Conservation (phyloP, 2,113 vertebrate genomes). For the Periophthalmodon schlosseri region DNA sequence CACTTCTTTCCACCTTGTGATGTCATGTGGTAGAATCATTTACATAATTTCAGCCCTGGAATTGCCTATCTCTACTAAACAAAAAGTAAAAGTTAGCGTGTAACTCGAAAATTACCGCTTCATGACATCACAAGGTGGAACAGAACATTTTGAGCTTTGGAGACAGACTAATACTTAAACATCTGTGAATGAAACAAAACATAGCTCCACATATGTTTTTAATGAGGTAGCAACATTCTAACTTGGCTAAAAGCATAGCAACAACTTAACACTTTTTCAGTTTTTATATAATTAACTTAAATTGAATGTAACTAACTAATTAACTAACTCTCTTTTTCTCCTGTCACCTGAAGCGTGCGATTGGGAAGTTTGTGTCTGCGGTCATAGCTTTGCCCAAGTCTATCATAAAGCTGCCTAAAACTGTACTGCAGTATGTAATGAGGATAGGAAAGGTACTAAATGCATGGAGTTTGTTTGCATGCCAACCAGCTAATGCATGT, state of each 20-base stretch:
- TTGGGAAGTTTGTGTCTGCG: conserved; percentile 97
- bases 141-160: no score
- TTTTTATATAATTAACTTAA: background rate
- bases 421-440: conserved; percentile 96
- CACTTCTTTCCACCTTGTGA: no score
- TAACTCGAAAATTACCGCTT: no score
- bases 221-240: background rate
- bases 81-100: no score
- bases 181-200: no score
- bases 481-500: background rate
- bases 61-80: no score
- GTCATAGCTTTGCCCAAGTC: conserved; percentile 98
- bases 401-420: conserved; percentile 99
- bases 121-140: no score
- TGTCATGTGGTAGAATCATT: no score
- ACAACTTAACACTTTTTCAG: no score
- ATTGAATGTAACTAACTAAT: conserved; percentile 5
- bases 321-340: conserved; percentile 86
- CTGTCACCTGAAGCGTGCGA: conserved; percentile 93
- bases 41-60: no score
- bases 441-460: conserved; percentile 93
- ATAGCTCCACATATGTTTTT: background rate
- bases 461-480: conserved; percentile 56
- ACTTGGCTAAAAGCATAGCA: background rate
- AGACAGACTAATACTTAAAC: no score